These are phyloP conservation scores for Hemibagrus guttatus DNA, from an alignment of 2,797 vertebrate species.

Conservation along the genomic window DNA sequence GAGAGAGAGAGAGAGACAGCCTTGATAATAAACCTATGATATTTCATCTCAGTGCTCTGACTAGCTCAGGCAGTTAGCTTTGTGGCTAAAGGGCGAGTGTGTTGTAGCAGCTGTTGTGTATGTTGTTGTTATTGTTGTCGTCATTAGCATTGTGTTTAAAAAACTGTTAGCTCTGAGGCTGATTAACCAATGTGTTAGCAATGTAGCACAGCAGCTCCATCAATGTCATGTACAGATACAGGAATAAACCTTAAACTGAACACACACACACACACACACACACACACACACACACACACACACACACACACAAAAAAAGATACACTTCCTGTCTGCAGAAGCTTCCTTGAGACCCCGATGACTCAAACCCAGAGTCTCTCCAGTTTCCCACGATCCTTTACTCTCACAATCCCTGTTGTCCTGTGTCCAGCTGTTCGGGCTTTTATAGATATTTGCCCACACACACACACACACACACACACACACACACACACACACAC, in stretches of 20 bases:
- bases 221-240: background rate
- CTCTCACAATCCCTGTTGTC: conserved; percentile 42
- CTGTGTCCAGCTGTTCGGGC: conserved; percentile 64
- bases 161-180: background rate
- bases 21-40: background rate
- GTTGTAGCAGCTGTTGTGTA: background rate
- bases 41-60: background rate
- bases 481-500: background rate
- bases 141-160: background rate
- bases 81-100: background rate
- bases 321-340: conserved; percentile 12
- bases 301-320: conserved; percentile 20
- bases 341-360: conserved; percentile 13
- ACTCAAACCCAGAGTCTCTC: conserved; percentile 54
- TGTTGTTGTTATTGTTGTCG: no score
- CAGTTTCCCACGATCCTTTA: conserved; percentile 48
- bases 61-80: background rate
- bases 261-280: conserved; percentile 6
- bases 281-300: background rate
- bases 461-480: conserved; percentile 14
- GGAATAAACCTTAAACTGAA: conserved; percentile 2
- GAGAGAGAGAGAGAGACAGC: background rate
- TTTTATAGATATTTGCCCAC: conserved; percentile 19
- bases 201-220: background rate
- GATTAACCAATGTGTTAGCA: background rate